Conservation (phyloP, 92 coral and sea anemone genomes). For the Phenganax marumi region DNA sequence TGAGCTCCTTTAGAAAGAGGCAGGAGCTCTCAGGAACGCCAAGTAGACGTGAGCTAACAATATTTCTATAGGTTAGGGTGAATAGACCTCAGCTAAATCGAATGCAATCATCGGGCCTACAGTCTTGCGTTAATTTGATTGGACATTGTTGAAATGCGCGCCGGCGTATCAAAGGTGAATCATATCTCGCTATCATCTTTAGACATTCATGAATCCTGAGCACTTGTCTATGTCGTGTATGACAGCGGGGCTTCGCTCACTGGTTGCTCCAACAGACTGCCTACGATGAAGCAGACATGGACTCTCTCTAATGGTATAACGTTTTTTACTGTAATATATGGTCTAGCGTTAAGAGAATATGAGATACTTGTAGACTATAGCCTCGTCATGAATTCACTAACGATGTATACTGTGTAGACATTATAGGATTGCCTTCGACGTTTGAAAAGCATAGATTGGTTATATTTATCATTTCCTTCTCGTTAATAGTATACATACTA, state of each 20-base stretch:
- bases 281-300: not conserved
- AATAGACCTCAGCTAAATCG: too few species aligned
- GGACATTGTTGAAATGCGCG: slow-evolving; percentile 42
- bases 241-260: slow-evolving; percentile 14
- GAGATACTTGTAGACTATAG: not conserved
- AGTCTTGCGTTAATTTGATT: slow-evolving; percentile 42
- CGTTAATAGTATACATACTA: too few species aligned
- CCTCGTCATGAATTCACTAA: too few species aligned
- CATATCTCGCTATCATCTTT: slow-evolving; percentile 32
- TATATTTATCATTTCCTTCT: too few species aligned
- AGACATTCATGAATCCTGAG: not conserved
- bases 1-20: too few species aligned
- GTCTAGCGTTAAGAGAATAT: not conserved
- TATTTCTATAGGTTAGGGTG: too few species aligned
- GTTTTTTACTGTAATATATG: not conserved
- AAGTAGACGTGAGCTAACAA: too few species aligned
- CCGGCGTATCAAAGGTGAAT: slow-evolving; percentile 39
- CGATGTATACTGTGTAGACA: too few species aligned
- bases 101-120: slow-evolving; percentile 35
- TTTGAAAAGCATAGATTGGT: not conserved
- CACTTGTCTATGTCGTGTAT: slow-evolving; percentile 10
- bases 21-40: too few species aligned
- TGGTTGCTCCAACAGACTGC: slow-evolving; percentile 2
- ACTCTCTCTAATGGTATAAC: slow-evolving; percentile 9
- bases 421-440: too few species aligned